Base-by-base conservation (phyloP, 2,113 vertebrate genomes). In the Urocolius indicus region DNA sequence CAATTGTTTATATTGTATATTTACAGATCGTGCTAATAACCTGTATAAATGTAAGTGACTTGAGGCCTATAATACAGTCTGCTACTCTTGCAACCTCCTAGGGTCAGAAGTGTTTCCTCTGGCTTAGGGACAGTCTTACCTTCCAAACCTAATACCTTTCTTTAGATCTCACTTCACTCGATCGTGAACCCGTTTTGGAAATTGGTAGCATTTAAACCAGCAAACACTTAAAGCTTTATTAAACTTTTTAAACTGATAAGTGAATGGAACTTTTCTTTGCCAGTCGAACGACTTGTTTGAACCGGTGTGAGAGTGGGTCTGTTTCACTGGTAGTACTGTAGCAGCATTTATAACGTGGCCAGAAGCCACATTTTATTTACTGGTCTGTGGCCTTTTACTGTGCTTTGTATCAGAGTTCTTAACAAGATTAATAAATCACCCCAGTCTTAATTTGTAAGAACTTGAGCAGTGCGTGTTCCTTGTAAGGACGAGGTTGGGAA, bases 341-440 rank as follows among this genome's bases (percentile, higher is more conserved):
- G 98, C 98, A 98, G 98, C 98, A 95, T 96, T 98, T 98, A 97
- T 96, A 93, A 98, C 95, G 95, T 98, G 98, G 98, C 98, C 97
- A 96, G 95, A 93, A 98, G 97, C 98, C 98, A 98, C 97, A 13
- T 98, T 98, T 98, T 98, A 98, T 98, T 98, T 98, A 98, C 98
- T 98, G 98, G 98, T 98, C 97, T 98, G 98, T 99, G 99, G 98
- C 98, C 99, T 99, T 99, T 98, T 99, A 98, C 98, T 98, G 98
- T 98, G 98, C 98, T 99, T 99, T 99, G 98, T 99, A 99, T 99
- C 99, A 98, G 99, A 99, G 99, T 99, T 99, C 98, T 99, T 99
- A 98, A 99, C 98, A 98, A 99, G 98, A 99, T 99, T 99, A 99
- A 99, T 99, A 99, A 99, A 99, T 99, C 98, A 98, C 98, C 98